Evolutionary conservation across 2,888 invertebrate genomes (phyloP), one percentile per base, ranked within the genome.

Genomic region (Cotesia congregata): DNA sequence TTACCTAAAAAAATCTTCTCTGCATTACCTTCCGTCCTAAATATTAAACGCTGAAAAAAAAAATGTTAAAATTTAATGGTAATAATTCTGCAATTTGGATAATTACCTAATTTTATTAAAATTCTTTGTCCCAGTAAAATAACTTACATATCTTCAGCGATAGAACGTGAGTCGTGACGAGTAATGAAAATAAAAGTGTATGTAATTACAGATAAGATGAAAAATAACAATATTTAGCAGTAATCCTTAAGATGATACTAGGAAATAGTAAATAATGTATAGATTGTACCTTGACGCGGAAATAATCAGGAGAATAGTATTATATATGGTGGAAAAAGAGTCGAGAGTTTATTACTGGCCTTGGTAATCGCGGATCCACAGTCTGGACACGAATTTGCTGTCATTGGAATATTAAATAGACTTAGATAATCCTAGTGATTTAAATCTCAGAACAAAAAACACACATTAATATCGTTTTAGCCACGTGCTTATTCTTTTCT

Each of bases 261-360:
- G 86, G 86, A 86, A 87, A 88, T 87, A 82, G 85, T 86, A 85
- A 87, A 88, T 87, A 87, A 88, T 88, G 83, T 85, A 88, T 88
- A 83, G 84, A 76, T 30, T 67, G 68, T 64, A 81, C 81, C 50
- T 78, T 30, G 65, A 88, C 84, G 85, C 88, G 88, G 88, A 88
- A 88, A 87, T 85, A 85, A 85, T 81, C 78, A 79, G 75, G 77
- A 77, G 80, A 79, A 67, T 65, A 67, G 72, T 9, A 65, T 73
- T 65, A 71, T 70, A 78, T 71, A 67, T 69, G 5, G 62, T 79
- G 12, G 12, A 50, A 50, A 50, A 50, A 50, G 12, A 50, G 50
- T 50, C 50, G 50, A 50, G 50, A 50, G 50, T 50, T 50, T 50
- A 50, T 75, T 67, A 72, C 20, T 77, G 88, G 83, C 87, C 88